These are phyloP conservation scores for Spodoptera picta DNA, from an alignment of 2,888 invertebrate species.

Conservation along the genomic window DNA sequence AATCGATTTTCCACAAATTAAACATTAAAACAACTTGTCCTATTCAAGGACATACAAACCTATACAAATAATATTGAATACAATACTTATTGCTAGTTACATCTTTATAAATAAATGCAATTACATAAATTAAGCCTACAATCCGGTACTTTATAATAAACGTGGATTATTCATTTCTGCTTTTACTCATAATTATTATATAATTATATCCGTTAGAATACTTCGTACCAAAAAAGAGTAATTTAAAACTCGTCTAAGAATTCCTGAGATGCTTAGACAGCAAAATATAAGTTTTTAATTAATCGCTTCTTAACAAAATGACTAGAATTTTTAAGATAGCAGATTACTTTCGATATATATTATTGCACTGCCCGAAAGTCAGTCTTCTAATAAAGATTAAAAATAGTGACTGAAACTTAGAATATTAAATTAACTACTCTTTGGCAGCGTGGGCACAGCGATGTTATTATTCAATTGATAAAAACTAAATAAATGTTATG, in stretches of 20 bases:
- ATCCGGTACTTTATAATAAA: conserved; percentile 9
- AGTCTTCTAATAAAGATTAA: conserved; percentile 73
- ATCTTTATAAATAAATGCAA: conserved; percentile 48
- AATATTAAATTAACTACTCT: conserved; percentile 42
- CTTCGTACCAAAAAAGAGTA: not conserved
- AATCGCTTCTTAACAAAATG: conserved; percentile 34
- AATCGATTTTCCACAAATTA: conserved; percentile 63
- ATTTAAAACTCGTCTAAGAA: too few relatives aligned
- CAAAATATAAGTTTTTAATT: too few relatives aligned
- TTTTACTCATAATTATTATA: not conserved
- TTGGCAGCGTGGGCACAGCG: conserved; percentile 56
- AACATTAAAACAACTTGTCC: conserved; percentile 67
- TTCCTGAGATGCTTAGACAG: too few relatives aligned
- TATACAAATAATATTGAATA: conserved; percentile 57
- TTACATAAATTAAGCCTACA: conserved; percentile 34
- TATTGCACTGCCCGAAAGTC: conserved; percentile 86
- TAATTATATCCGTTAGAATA: not conserved
- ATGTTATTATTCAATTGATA: conserved; percentile 28
- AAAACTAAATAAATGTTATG: conserved; percentile 35
- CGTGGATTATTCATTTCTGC: conserved; percentile 14
- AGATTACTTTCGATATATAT: conserved; percentile 28
- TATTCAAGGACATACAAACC: conserved; percentile 42
- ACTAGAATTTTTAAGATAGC: conserved; percentile 52
- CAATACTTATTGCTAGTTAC: conserved; percentile 45
- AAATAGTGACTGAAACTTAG: conserved; percentile 36